Conservation (phyloP, 2,888 invertebrate genomes). For the Linnaemya vulpina region DNA sequence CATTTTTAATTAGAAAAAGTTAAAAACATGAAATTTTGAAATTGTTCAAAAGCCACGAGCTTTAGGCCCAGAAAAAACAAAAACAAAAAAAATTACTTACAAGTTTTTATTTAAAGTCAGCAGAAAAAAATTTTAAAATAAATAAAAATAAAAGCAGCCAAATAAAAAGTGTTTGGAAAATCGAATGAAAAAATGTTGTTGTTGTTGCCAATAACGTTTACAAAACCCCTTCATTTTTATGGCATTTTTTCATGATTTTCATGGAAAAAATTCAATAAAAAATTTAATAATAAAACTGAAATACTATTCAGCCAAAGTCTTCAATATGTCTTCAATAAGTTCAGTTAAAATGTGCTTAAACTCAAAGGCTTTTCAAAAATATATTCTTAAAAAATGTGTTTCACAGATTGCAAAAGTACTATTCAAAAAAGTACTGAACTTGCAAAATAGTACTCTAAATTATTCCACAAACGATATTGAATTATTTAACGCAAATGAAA, state of each 20-base stretch:
- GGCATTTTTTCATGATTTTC: not conserved
- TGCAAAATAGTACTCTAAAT: too few species aligned
- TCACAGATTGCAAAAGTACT: too few species aligned
- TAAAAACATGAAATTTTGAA: conserved; percentile 40
- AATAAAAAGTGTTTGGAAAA: conserved; percentile 11
- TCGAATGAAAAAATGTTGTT: not conserved
- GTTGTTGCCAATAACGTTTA: conserved; percentile 38
- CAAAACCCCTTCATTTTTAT: conserved; percentile 16
- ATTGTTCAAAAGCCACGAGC: conserved; percentile 24
- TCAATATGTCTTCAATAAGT: not conserved
- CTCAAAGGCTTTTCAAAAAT: too few species aligned
- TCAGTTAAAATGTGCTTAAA: too few species aligned
- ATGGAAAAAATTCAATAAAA: not conserved
- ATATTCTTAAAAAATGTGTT: too few species aligned
- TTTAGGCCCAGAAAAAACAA: conserved; percentile 14
- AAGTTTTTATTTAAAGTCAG: conserved; percentile 9
- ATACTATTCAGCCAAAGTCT: not conserved
- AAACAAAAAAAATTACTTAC: too few species aligned
- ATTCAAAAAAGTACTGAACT: too few species aligned
- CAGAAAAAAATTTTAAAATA: not conserved
- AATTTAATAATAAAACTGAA: not conserved
- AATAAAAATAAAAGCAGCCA: not conserved
- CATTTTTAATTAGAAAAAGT: conserved; percentile 59
- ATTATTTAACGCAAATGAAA: too few species aligned
- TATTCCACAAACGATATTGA: too few species aligned